Conservation (phyloP, 1,140 invertebrate species). For the Formica exsecta region DNA sequence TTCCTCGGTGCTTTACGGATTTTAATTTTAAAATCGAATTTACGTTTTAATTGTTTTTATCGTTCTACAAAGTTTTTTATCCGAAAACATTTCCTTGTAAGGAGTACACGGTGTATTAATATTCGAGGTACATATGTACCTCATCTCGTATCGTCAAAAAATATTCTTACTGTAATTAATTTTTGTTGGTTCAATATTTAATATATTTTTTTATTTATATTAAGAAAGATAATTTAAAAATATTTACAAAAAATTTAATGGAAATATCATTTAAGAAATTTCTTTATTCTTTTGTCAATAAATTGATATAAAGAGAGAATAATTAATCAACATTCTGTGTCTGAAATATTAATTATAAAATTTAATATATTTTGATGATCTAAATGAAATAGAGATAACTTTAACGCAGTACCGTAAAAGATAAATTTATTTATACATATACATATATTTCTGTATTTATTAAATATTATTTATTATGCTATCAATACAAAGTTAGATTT, state of each 20-base stretch:
- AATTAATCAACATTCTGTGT: no score
- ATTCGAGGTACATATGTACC: neutral
- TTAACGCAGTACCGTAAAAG: no score
- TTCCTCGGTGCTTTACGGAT: neutral
- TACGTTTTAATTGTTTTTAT: neutral
- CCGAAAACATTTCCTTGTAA: neutral
- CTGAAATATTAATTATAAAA: no score
- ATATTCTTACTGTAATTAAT: neutral
- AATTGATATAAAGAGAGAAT: no score
- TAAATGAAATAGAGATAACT: no score
- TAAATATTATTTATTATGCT: neutral
- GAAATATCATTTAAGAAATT: no score
- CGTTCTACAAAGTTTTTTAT: neutral
- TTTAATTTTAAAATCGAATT: constrained; percentile 1
- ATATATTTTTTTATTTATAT: neutral
- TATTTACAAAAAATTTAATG: no score
- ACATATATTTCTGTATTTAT: neutral
- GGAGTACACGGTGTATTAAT: no score
- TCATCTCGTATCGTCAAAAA: neutral
- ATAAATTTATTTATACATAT: no score
- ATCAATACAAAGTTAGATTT: neutral
- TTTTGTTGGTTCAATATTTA: neutral
- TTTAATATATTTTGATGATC: no score
- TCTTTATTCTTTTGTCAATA: no score
- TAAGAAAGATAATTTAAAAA: no score